phyloP scores from a whole-genome alignment of 2,888 invertebrate species.

The Lasioglossum morio region DNA sequence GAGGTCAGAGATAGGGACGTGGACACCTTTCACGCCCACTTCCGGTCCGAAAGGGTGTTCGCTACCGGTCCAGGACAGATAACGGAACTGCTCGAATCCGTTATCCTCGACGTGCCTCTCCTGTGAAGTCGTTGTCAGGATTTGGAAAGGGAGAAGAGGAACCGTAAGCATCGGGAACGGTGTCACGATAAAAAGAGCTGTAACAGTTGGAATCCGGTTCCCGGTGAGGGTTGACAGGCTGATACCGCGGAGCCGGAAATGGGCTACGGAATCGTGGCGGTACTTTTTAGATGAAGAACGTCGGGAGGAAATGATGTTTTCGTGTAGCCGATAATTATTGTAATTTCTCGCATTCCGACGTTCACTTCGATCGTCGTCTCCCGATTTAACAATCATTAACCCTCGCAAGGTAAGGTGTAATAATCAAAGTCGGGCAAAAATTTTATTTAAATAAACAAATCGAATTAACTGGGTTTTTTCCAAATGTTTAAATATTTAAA shows the following conservation, averaged over 20 bases:
- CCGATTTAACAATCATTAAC: neutral
- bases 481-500: no score
- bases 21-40: conserved; percentile 78
- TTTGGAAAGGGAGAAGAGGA: conserved; percentile 12
- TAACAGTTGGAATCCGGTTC: conserved; percentile 30
- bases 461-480: no score
- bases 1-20: conserved; percentile 73
- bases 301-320: conserved; percentile 7
- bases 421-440: no score
- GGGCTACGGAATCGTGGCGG: conserved; percentile 15
- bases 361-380: neutral
- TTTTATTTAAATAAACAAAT: no score
- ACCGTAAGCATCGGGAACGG: conserved; percentile 65
- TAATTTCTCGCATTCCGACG: neutral
- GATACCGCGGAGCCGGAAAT: conserved; percentile 33
- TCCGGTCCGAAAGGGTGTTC: conserved; percentile 75
- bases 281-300: conserved; percentile 4
- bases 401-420: no score
- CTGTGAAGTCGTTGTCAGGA: conserved; percentile 32
- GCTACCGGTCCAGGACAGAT: conserved; percentile 72
- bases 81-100: conserved; percentile 59
- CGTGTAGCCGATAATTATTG: neutral
- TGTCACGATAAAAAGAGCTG: conserved; percentile 70
- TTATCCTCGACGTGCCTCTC: conserved; percentile 47
- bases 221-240: conserved; percentile 23